These are phyloP conservation scores for Campylomormyrus tamandua DNA, from an alignment of 2,113 vertebrate species.

Conservation along the genomic window DNA sequence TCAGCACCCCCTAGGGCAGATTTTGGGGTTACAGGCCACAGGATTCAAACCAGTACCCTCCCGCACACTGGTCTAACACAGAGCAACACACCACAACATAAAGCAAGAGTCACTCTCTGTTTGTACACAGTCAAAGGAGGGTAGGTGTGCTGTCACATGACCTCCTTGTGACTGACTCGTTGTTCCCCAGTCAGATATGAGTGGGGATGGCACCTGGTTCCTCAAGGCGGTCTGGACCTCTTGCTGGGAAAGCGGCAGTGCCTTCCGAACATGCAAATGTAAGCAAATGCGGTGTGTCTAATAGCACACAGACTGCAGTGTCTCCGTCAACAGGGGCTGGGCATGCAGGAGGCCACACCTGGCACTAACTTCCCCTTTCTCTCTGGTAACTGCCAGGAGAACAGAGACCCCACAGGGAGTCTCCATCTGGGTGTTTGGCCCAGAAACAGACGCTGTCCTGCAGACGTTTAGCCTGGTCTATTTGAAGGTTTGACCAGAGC, in stretches of 20 bases:
- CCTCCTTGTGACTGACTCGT: background rate
- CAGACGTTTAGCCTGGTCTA: background rate
- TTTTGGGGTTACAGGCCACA: background rate
- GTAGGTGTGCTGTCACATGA: background rate
- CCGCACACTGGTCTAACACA: background rate
- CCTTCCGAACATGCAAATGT: slow-evolving; percentile 38
- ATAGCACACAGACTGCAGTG: background rate
- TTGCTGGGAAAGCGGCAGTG: background rate
- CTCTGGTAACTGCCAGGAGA: background rate
- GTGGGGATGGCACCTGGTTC: background rate
- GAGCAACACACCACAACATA: background rate
- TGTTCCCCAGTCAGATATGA: slow-evolving; percentile 16
- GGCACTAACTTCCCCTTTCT: background rate
- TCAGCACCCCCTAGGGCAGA: background rate
- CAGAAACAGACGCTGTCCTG: background rate
- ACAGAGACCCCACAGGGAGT: background rate
- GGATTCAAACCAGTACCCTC: background rate
- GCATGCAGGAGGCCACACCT: slow-evolving; percentile 15
- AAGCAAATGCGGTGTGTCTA: slow-evolving; percentile 34
- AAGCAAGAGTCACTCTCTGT: background rate
- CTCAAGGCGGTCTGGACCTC: slow-evolving; percentile 17
- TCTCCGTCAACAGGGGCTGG: slow-evolving; percentile 18
- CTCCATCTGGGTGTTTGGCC: background rate
- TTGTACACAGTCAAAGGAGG: background rate
- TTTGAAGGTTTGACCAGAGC: background rate